A percentile compares a stretch with the other conserved stretches of the same genome.
These are phyloP conservation scores for Drosophila nr. fundita DNA, from an alignment of 2,888 invertebrate genomes.

Conservation along the genomic window DNA sequence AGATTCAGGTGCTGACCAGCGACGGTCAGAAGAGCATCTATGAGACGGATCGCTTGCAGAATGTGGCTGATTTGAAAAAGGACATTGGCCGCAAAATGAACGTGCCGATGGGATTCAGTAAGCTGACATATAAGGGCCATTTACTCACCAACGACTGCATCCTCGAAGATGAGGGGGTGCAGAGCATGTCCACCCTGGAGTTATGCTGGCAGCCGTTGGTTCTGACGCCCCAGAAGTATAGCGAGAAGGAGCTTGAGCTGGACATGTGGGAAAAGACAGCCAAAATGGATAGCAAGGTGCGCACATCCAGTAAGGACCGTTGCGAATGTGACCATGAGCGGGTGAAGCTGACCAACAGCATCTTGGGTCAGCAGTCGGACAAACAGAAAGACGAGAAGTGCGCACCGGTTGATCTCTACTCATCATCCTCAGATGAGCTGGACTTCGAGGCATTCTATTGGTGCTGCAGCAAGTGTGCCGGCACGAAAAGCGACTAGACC, in stretches of 20 bases:
- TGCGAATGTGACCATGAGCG: not conserved
- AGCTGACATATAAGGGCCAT: slow-evolving; percentile 55
- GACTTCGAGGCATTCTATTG: slow-evolving; percentile 52
- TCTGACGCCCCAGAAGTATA: slow-evolving; percentile 50
- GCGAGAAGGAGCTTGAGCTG: slow-evolving; percentile 55
- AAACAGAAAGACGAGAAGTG: not conserved
- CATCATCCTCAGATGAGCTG: slow-evolving; percentile 43
- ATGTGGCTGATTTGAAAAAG: slow-evolving; percentile 56
- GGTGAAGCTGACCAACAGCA: not conserved
- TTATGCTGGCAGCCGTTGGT: slow-evolving; percentile 63
- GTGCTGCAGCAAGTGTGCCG: slow-evolving; percentile 26
- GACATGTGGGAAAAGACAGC: slow-evolving; percentile 41
- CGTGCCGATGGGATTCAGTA: slow-evolving; percentile 70
- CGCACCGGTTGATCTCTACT: not conserved
- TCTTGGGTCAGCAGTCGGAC: not conserved
- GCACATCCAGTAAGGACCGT: not conserved
- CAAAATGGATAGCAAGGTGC: slow-evolving; percentile 14
- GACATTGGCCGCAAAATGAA: slow-evolving; percentile 52
- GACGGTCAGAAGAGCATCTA: slow-evolving; percentile 58
- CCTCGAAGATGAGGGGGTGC: slow-evolving; percentile 57
- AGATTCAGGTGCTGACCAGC: slow-evolving; percentile 57
- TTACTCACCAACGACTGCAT: slow-evolving; percentile 48
- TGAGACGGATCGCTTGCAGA: slow-evolving; percentile 56
- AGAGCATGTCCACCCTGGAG: slow-evolving; percentile 58
- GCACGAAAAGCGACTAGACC: not conserved